Evolutionary conservation across 2,888 invertebrate species (phyloP).

Genomic region (Deilephila porcellus): DNA sequence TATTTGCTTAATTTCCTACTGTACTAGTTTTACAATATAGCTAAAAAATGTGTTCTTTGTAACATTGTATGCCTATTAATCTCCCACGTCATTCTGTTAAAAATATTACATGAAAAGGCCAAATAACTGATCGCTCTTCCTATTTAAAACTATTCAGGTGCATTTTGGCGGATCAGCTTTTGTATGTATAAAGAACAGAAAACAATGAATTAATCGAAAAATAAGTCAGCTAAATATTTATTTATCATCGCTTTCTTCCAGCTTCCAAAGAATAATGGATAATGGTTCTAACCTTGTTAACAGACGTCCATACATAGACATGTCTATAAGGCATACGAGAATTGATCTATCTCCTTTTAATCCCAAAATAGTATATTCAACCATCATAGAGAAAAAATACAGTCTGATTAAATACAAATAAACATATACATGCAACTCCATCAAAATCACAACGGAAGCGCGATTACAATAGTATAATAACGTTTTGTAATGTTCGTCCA

Average conservation of each 20-base stretch:
- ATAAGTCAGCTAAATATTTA: too few relatives aligned
- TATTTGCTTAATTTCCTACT: neutral
- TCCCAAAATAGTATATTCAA: neutral
- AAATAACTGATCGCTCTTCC: neutral
- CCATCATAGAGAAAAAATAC: neutral
- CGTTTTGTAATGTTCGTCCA: conserved; percentile 35
- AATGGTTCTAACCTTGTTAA: too few relatives aligned
- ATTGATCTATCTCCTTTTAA: neutral
- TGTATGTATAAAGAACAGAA: too few relatives aligned
- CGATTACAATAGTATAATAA: conserved; percentile 34
- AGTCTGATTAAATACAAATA: neutral
- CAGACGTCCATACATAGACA: too few relatives aligned
- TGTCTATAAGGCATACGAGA: too few relatives aligned
- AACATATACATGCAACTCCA: conserved; percentile 21
- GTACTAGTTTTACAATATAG: neutral
- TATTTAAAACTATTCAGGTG: too few relatives aligned
- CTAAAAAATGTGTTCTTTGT: neutral
- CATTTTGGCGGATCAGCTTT: too few relatives aligned
- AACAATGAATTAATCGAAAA: too few relatives aligned
- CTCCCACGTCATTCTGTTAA: too few relatives aligned
- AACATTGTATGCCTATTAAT: neutral
- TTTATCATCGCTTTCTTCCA: too few relatives aligned
- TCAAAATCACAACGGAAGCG: conserved; percentile 38
- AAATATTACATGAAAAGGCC: neutral
- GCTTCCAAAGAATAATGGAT: too few relatives aligned